Evolutionary conservation across 2,113 vertebrate genomes (phyloP).

Genomic region (Ammospiza nelsoni): DNA sequence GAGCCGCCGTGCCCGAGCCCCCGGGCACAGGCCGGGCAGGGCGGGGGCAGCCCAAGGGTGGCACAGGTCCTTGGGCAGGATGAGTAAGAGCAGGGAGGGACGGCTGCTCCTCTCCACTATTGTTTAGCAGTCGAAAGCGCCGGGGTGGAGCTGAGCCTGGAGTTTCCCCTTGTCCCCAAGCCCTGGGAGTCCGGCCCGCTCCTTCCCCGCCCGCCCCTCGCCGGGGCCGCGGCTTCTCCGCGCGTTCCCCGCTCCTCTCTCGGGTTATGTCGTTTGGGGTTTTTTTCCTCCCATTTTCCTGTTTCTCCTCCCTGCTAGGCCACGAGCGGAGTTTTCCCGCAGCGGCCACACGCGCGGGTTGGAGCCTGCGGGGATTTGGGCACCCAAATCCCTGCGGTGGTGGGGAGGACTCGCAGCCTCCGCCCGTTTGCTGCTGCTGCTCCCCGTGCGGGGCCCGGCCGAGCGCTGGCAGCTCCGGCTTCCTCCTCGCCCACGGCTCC

Average conservation of each 20-base stretch:
- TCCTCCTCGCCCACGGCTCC: not conserved
- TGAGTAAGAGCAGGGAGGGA: conserved; percentile 52
- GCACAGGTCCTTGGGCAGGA: not conserved
- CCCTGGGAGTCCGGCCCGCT: not conserved
- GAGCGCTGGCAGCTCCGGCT: not conserved
- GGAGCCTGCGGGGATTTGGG: not conserved
- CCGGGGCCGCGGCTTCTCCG: not conserved
- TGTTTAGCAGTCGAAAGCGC: not conserved
- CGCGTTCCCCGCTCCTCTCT: not conserved
- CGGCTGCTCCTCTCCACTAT: conserved; percentile 41
- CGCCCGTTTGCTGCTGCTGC: not conserved
- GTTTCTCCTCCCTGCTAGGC: not conserved
- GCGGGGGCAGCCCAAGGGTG: not conserved
- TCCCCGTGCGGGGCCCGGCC: not conserved
- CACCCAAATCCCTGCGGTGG: not conserved
- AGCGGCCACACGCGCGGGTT: not conserved
- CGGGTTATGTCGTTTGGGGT: fast-evolving
- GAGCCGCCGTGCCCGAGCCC: not conserved
- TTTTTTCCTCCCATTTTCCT: fast-evolving
- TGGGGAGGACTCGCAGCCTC: not conserved
- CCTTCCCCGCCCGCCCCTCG: not conserved
- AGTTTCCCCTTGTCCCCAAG: conserved; percentile 14
- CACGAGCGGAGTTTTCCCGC: not conserved
- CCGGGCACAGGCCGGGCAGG: not conserved
- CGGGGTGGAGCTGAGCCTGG: conserved; percentile 36